phyloP scores from a whole-genome alignment of 2,113 vertebrate species.

The Glaucomys volans region DNA sequence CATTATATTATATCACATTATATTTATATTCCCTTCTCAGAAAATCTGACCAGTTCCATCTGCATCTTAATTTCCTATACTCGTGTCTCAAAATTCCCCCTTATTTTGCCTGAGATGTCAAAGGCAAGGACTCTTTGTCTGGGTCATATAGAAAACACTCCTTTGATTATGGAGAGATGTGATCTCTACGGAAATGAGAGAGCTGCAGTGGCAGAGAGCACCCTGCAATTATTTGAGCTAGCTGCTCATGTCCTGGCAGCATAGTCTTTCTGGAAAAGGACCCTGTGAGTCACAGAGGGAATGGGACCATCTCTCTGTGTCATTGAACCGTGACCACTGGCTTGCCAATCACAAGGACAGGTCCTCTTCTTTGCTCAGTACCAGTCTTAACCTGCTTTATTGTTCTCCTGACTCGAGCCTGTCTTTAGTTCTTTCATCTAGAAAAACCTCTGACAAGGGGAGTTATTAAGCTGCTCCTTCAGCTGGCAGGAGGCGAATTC shows the following conservation, averaged over 20 bases:
- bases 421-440: constrained; percentile 58
- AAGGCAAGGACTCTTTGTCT: neutral
- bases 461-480: constrained; percentile 27
- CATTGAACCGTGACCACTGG: neutral
- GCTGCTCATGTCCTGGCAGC: constrained; percentile 46
- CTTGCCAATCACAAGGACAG: constrained; percentile 47
- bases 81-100: neutral
- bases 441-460: constrained; percentile 16
- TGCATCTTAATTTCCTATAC: constrained; percentile 38
- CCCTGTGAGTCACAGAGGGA: neutral
- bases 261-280: neutral
- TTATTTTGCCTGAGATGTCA: constrained; percentile 39
- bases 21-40: neutral
- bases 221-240: constrained; percentile 54
- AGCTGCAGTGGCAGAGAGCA: neutral
- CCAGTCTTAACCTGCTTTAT: constrained; percentile 37
- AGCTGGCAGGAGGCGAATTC: neutral
- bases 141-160: neutral
- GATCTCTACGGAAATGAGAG: neutral
- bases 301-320: neutral
- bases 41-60: neutral
- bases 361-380: neutral
- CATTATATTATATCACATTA: neutral
- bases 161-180: constrained; percentile 46
- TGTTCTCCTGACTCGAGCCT: neutral